Evolutionary conservation across 2,113 vertebrate species (phyloP), one percentile per base, ranked within the genome.

Genomic region (Myocastor coypus): DNA sequence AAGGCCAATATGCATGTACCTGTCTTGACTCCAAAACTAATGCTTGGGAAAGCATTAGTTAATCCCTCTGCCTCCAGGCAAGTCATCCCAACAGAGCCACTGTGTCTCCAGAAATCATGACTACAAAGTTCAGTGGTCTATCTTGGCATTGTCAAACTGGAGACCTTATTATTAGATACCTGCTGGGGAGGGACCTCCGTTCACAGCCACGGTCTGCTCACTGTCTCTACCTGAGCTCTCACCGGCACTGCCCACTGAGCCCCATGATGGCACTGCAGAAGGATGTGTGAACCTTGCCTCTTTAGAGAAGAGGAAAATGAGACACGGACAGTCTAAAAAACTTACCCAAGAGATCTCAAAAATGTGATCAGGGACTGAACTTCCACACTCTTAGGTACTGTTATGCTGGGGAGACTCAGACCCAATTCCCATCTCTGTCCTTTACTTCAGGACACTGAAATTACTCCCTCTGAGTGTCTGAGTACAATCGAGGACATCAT

Each of bases 231-330:
- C 40, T 5, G 16, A n/a, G 34, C 9, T 37, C 34, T 64, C 22
- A 8, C 17, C 64, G n/a, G 9, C 3, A 7, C 66, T 57, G 5
- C 55, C 55, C 78, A 24, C 71, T 50, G 5, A 30, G 57, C 46
- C 88, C 77, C 82, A n/a, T 37, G 20, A 42, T 10, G 88, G 46
- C 14, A 30, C 17, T 5, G 34, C 14, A 80, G 40, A 80, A 81
- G 78, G 19, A 4, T 37, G 52, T 61, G 0, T 22, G 2, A 46
- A 40, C 40, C 42, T 85, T 9, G 12, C 64, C 66, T 73, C n/a
- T 63, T 91, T 69, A 68, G n/a, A 93, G 22, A 34, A 28, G 37
- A 87, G 20, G 64, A 91, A 89, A 87, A 52, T 34, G 57, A 97
- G 66, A n/a, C 55, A 57, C 4, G n/a, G 16, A 68, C 4, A 46